These are phyloP conservation scores for Tachysurus fulvidraco DNA, from an alignment of 2,113 vertebrate species.

Conservation along the genomic window DNA sequence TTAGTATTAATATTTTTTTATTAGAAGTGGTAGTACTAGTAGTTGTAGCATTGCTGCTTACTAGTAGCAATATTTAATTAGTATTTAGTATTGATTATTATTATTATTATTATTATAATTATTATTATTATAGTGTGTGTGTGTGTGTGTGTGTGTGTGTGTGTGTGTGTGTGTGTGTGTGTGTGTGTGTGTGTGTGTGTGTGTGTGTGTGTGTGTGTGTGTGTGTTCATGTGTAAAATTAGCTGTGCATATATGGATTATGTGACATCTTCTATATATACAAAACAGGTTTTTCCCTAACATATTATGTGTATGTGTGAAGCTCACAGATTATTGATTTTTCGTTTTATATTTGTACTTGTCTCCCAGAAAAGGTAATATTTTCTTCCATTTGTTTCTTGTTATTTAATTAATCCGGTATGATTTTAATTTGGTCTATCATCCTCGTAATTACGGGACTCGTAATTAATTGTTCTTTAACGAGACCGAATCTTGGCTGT, in stretches of 20 bases:
- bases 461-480: conserved; percentile 50
- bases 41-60: background rate
- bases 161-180: background rate
- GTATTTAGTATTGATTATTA: background rate
- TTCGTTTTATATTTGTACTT: conserved; percentile 27
- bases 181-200: background rate
- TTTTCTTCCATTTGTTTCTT: conserved; percentile 44
- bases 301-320: background rate
- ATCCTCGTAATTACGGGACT: conserved; percentile 29
- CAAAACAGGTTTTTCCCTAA: background rate
- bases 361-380: conserved; percentile 31
- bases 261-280: background rate
- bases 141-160: background rate
- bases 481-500: conserved; percentile 35
- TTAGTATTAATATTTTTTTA: background rate
- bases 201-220: too few relatives aligned
- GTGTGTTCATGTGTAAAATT: background rate
- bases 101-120: background rate
- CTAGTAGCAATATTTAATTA: background rate
- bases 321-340: background rate
- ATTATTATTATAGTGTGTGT: background rate
- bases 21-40: background rate
- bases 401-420: conserved; percentile 44
- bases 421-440: conserved; percentile 42
- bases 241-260: background rate